Conservation (phyloP, 2,113 vertebrate species). For the Meles meles region DNA sequence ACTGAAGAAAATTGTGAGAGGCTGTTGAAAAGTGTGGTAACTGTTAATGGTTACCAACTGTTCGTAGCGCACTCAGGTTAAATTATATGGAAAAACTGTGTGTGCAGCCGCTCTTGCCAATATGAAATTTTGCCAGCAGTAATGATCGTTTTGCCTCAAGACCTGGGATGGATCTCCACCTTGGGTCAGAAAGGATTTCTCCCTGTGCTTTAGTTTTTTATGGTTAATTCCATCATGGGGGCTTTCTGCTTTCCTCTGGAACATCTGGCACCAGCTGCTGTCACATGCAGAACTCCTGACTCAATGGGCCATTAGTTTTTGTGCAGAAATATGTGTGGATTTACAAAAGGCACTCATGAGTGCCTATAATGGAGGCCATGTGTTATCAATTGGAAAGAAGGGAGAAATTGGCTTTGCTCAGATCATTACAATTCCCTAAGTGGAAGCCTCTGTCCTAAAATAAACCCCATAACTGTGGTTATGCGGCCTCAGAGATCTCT, state of each 20-base stretch:
- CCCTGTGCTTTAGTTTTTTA: neutral
- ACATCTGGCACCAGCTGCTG: conserved; percentile 21
- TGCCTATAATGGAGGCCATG: neutral
- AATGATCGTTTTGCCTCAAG: neutral
- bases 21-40: conserved; percentile 37
- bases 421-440: neutral
- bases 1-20: conserved; percentile 45
- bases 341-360: conserved; percentile 9
- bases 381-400: neutral
- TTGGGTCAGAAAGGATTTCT: neutral
- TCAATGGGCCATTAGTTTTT: neutral
- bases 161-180: neutral
- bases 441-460: neutral
- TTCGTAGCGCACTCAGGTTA: conserved; percentile 40
- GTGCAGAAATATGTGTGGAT: neutral
- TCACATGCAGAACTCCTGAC: neutral
- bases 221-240: neutral
- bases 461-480: neutral
- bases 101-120: neutral
- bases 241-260: neutral
- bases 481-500: neutral
- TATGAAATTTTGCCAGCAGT: neutral
- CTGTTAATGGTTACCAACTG: conserved; percentile 71
- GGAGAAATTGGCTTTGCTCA: conserved; percentile 2
- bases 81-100: neutral